Percentiles rank a stretch among this genome's conserved stretches.
phyloP scores from a whole-genome alignment of 2,888 invertebrate species.

The Mesorhabditis spiculigera region DNA sequence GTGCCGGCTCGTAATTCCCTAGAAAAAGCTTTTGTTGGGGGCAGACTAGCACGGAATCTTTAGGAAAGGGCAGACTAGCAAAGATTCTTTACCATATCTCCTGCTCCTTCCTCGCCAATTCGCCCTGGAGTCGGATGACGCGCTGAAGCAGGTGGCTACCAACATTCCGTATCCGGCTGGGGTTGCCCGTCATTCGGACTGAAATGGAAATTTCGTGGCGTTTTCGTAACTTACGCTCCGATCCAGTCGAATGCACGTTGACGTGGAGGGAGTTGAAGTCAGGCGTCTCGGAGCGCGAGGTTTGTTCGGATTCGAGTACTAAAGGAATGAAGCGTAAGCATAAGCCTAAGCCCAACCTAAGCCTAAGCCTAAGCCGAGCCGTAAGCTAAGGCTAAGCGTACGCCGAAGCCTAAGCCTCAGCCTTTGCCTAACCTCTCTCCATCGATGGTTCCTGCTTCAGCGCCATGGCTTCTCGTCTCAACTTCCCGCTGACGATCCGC shows the following conservation, averaged over 20 bases:
- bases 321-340: too few relatives aligned
- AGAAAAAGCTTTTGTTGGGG: not conserved
- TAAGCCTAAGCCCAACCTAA: too few relatives aligned
- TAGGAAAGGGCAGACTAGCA: too few relatives aligned
- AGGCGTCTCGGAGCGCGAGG: not conserved
- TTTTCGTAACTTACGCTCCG: not conserved
- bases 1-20: constrained; percentile 3
- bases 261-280: not conserved
- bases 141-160: not conserved
- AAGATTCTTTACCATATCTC: not conserved
- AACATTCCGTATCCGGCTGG: not conserved
- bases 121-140: not conserved
- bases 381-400: too few relatives aligned
- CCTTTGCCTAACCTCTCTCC: too few relatives aligned
- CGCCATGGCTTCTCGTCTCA: too few relatives aligned
- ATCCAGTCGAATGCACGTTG: not conserved
- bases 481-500: not conserved
- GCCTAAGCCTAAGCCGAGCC: too few relatives aligned
- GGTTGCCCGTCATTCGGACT: not conserved
- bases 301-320: not conserved
- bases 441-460: too few relatives aligned
- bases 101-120: constrained; percentile 4
- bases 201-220: not conserved
- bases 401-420: too few relatives aligned
- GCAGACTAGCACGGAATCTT: too few relatives aligned